Conservation (phyloP, 1,140 invertebrate species). For the Dysdera silvatica region DNA sequence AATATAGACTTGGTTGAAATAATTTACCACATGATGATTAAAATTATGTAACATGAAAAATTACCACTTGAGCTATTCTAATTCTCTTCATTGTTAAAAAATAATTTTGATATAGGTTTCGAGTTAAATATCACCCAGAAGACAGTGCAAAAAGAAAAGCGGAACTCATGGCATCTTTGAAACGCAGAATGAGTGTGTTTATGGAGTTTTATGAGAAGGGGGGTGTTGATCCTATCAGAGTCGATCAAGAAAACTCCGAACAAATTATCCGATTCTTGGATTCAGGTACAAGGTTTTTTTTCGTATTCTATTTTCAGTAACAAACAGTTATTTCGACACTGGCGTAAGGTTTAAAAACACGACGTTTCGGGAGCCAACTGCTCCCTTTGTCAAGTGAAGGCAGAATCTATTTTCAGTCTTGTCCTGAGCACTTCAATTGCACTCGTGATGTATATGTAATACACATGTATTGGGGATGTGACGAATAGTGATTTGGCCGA, state of each 20-base stretch:
- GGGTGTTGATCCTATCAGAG: constrained; percentile 64
- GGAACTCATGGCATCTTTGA: constrained; percentile 71
- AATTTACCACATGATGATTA: neutral
- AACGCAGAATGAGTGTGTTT: constrained; percentile 85
- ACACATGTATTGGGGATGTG: too few relatives aligned
- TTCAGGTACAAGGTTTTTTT: constrained; percentile 49
- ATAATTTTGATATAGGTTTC: constrained; percentile 93
- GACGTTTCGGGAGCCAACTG: too few relatives aligned
- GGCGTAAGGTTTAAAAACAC: too few relatives aligned
- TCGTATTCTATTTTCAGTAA: neutral
- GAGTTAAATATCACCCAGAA: constrained; percentile 96
- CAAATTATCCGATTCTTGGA: constrained; percentile 81
- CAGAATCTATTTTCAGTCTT: neutral
- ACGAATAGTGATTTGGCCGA: too few relatives aligned
- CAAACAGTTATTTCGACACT: too few relatives aligned
- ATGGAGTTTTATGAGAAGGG: constrained; percentile 68
- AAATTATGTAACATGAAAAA: neutral
- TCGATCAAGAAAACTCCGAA: constrained; percentile 83
- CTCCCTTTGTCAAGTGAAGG: too few relatives aligned
- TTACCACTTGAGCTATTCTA: neutral
- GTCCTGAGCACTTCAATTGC: too few relatives aligned
- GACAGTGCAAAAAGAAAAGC: constrained; percentile 84
- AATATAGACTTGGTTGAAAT: neutral
- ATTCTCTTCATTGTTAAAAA: neutral
- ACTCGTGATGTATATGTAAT: too few relatives aligned